phyloP scores from a whole-genome alignment of 2,797 vertebrate genomes.

The Sebastolobus alascanus region DNA sequence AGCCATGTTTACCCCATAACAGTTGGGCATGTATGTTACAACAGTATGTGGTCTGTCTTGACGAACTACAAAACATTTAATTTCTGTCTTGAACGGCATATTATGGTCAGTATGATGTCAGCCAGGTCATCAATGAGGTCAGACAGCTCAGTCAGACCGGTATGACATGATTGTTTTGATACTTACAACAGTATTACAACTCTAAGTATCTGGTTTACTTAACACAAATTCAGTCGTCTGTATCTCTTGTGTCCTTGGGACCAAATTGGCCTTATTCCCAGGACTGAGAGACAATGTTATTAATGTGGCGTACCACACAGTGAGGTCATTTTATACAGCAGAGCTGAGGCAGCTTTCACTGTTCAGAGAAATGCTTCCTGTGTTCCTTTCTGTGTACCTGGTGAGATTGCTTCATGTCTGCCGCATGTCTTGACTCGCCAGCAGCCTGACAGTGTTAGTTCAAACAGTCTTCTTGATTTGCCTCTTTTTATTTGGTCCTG shows the following conservation, averaged over 20 bases:
- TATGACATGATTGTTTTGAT: not conserved
- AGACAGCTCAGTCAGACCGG: not conserved
- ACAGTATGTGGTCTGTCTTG: not conserved
- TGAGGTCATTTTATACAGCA: conserved; percentile 41
- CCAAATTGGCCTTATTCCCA: conserved; percentile 36
- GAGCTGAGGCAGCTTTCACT: conserved; percentile 25
- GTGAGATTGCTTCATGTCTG: conserved; percentile 40
- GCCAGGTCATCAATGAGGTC: not conserved
- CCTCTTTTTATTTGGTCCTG: conserved; percentile 27
- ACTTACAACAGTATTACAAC: not conserved
- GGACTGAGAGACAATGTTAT: conserved; percentile 22
- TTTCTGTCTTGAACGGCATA: not conserved
- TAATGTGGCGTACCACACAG: conserved; percentile 16
- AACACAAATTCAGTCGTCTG: not conserved
- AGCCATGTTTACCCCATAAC: conserved; percentile 15
- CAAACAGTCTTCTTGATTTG: conserved; percentile 22
- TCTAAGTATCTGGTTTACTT: not conserved
- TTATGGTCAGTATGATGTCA: not conserved
- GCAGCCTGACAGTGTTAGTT: conserved; percentile 44
- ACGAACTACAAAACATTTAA: not conserved
- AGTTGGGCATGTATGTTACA: not conserved
- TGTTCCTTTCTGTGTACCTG: conserved; percentile 33
- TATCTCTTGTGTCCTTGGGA: conserved; percentile 12
- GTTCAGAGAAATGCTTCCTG: not conserved
- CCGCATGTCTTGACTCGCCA: conserved; percentile 57